Base-by-base conservation (phyloP, 1,140 invertebrate genomes). In the Drosophila albomicans region DNA sequence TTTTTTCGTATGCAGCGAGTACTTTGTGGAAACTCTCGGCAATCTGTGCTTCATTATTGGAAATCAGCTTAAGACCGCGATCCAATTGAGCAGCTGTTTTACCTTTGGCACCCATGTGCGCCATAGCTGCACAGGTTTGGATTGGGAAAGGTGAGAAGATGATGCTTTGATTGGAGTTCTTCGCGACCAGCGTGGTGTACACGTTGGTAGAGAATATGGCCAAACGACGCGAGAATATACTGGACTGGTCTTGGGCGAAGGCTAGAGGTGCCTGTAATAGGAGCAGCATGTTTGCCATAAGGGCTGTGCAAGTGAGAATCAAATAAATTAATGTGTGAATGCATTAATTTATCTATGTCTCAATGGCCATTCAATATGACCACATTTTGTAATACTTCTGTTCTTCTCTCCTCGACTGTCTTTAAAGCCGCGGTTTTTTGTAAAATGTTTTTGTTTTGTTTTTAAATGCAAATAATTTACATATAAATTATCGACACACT, bases 91-190 rank as follows among this genome's bases (percentile, higher is more conserved):
- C 52, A 5, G 93, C 93, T 0, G 95, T 95, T 10, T 92, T 70
- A 5, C 93, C 94, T 8, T 66, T 78, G 6, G 95, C 93, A 2
- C 94, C 95, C 25, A 93, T 63, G 4, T 92, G 93, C 38, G 94
- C 90, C 92, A 96, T 92, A 1, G 94, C 94, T 28, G 95, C 82
- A 15, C 94, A 93, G 16, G 93, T 93, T 41, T 94, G 84, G 41
- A 95, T 91, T 46, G 94, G 95, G 41, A 95, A 92, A 2, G 95
- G 94, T 3, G 95, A 95, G 75, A 93, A 93, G 43, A 95, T 91
- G 0, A 95, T 61, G 85, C 95, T 96, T 38, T 92, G 68, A 28
- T 81, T 59, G 3, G 91, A 82, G 15, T 72, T 84, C 8, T 65
- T 20, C 0, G 49, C 13, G 11, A 62, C 15, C 16, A 91, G 57